Base-by-base conservation (phyloP, 2,888 invertebrate species). In the Macropis europaea region DNA sequence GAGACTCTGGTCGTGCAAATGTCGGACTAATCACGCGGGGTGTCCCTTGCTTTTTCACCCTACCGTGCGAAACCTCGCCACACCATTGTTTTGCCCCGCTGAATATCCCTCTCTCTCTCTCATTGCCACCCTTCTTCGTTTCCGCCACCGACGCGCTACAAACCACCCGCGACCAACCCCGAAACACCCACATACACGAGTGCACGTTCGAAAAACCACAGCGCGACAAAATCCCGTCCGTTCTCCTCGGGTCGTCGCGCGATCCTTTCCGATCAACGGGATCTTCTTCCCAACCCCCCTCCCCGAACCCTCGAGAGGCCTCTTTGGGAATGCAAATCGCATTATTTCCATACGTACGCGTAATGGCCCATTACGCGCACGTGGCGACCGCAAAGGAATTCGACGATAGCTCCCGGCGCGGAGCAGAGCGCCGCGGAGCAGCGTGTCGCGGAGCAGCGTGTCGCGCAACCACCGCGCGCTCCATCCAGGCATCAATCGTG, bases 291-390 rank as follows among this genome's bases (percentile, higher is more conserved):
- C 3, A 15, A 11, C 13, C 24, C 2, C 6, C 30, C 28, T 2
- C 28, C 24, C 2, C 36, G 22, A 26, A 3, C 48, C 24, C 0
- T 24, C n/a, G n/a, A n/a, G 59, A 15, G 15, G 26, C 26, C 68
- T 54, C 63, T 40, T 32, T 36, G 42, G 38, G 66, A 42, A 68
- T 68, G 68, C 66, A 68, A 68, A 68, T 64, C 48, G 66, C 68
- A 40, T 56, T 64, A 48, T 66, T 64, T 64, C 73, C 76, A 75
- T 83, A 82, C 85, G 86, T 85, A 86, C 77, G 82, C 77, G 76
- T 86, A 86, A 86, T 86, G 85, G 85, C 70, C 84, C 76, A 83
- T 84, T 83, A 83, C 68, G 79, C 70, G 69, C 76, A 77, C 81
- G 67, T 68, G 73, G 63, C 54, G 71, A 24, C 26, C 70, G 40